Conservation (phyloP, 2,888 invertebrate genomes). For the Perizoma flavofasciatum region DNA sequence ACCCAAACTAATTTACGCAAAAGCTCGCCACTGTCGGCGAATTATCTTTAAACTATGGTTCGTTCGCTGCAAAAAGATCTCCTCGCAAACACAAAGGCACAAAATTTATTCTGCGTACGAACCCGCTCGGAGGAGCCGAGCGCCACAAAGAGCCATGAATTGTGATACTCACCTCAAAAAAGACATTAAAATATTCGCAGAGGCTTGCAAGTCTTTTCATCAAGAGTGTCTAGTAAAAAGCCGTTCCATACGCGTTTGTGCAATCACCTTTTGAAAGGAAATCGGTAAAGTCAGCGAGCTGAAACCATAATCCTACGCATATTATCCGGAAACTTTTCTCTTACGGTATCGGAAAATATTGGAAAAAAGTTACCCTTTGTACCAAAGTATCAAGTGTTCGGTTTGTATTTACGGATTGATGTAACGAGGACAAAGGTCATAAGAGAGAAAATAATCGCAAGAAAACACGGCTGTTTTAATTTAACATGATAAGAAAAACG, state of each 20-base stretch:
- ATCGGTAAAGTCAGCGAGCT: conserved; percentile 52
- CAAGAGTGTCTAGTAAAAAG: conserved; percentile 48
- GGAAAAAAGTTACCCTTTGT: conserved; percentile 48
- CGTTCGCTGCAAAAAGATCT: conserved; percentile 33
- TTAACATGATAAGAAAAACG: conserved; percentile 45
- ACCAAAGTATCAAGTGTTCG: conserved; percentile 36
- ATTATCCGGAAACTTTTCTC: conserved; percentile 47
- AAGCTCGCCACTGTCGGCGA: conserved; percentile 34
- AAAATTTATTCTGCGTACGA: conserved; percentile 45
- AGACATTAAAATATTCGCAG: conserved; percentile 54
- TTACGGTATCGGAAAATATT: conserved; percentile 50
- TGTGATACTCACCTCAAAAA: conserved; percentile 49
- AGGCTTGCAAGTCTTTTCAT: conserved; percentile 55
- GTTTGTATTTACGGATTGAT: conserved; percentile 37
- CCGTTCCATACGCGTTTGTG: conserved; percentile 60
- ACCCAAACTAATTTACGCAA: conserved; percentile 37
- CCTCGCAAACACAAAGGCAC: conserved; percentile 34
- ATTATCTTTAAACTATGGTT: conserved; percentile 39
- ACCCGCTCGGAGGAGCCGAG: conserved; percentile 32
- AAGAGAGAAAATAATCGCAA: conserved; percentile 42
- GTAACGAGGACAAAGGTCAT: conserved; percentile 29
- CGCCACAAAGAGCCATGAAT: conserved; percentile 49
- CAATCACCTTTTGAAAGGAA: conserved; percentile 58
- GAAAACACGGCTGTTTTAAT: conserved; percentile 45
- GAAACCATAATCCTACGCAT: conserved; percentile 41